phyloP scores from a whole-genome alignment of 2,888 invertebrate species.

The Yponomeuta plumbellus region DNA sequence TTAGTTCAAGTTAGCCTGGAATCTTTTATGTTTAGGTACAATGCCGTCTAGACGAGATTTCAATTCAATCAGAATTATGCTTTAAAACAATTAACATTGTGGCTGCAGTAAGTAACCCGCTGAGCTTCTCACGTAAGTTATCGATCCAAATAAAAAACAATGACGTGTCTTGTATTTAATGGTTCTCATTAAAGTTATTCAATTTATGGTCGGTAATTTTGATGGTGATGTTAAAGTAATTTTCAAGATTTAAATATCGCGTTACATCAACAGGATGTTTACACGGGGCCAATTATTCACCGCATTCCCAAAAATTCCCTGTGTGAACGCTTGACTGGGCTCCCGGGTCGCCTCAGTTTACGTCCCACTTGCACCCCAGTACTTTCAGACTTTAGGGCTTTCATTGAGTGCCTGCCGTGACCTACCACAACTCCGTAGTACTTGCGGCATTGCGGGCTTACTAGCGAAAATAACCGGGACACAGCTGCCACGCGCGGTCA shows the following conservation, averaged over 20 bases:
- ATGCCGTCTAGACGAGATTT: conserved; percentile 66
- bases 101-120: conserved; percentile 59
- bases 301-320: neutral
- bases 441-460: conserved; percentile 54
- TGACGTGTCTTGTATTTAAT: neutral
- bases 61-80: conserved; percentile 36
- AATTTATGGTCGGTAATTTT: neutral
- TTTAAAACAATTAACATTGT: conserved; percentile 24
- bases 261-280: neutral
- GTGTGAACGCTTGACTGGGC: conserved; percentile 1
- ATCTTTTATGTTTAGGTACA: conserved; percentile 40
- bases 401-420: conserved; percentile 58
- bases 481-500: conserved; percentile 41
- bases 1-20: conserved; percentile 45
- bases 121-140: conserved; percentile 57
- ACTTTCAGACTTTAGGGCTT: conserved; percentile 60
- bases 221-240: neutral
- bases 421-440: conserved; percentile 58
- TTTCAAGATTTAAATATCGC: neutral
- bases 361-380: conserved; percentile 46
- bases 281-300: neutral
- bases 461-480: conserved; percentile 62
- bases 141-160: conserved; percentile 38
- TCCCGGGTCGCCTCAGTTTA: neutral
- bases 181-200: neutral